A percentile compares a stretch with the other conserved stretches of the same genome.
These are phyloP conservation scores for Melanotaenia boesemani DNA, from an alignment of 2,797 vertebrate genomes.

Conservation along the genomic window DNA sequence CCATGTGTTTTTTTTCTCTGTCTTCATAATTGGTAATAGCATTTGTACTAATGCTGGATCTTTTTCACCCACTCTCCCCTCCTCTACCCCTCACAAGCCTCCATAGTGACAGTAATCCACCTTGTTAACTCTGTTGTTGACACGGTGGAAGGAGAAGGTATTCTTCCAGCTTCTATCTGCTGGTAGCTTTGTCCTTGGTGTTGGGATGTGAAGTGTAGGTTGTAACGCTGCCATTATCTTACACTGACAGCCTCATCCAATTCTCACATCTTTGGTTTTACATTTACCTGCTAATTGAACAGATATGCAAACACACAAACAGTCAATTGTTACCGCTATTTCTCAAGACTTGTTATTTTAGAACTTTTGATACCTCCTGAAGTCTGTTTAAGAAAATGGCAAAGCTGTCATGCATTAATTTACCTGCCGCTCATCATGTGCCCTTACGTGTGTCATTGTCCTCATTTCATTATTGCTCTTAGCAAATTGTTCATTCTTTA, in stretches of 20 bases:
- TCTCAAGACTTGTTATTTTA: not conserved
- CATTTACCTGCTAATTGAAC: slow-evolving; percentile 32
- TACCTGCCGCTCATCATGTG: slow-evolving; percentile 18
- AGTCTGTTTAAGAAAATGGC: slow-evolving; percentile 76
- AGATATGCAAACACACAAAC: slow-evolving; percentile 25
- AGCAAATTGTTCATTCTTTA: slow-evolving; percentile 54
- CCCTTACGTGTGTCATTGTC: slow-evolving; percentile 30
- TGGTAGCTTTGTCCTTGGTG: slow-evolving; percentile 60
- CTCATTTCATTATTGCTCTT: slow-evolving; percentile 48
- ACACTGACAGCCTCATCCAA: slow-evolving; percentile 32
- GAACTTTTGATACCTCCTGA: slow-evolving; percentile 18
- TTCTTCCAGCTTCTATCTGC: slow-evolving; percentile 75
- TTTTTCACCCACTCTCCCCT: slow-evolving; percentile 84
- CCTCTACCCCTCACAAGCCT: slow-evolving; percentile 91
- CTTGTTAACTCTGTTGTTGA: slow-evolving; percentile 95
- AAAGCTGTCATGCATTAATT: slow-evolving; percentile 37
- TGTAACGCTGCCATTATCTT: slow-evolving; percentile 77
- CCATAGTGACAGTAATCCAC: slow-evolving; percentile 98
- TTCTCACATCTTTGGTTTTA: not conserved
- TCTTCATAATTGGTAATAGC: slow-evolving; percentile 36
- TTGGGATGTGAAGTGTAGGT: slow-evolving; percentile 47
- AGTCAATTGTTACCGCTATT: slow-evolving; percentile 1
- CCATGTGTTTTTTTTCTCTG: slow-evolving; percentile 35
- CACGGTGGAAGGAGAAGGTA: slow-evolving; percentile 96
- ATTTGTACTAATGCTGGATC: slow-evolving; percentile 83